Percentiles rank a stretch among this genome's conserved stretches.
Conservation (phyloP, 1,140 invertebrate species). For the Nasonia vitripennis region DNA sequence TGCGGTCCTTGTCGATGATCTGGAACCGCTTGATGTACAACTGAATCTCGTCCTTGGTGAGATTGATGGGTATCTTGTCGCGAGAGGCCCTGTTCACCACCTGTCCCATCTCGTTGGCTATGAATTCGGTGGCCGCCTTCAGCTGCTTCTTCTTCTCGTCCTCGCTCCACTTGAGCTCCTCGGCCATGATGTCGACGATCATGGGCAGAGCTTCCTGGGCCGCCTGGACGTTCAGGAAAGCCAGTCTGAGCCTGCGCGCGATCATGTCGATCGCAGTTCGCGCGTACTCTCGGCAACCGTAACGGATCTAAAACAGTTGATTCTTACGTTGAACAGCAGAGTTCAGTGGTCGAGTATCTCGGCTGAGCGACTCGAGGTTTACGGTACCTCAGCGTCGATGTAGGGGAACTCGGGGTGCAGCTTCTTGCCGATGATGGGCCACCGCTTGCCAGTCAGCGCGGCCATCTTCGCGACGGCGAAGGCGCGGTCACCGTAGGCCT, state of each 20-base stretch:
- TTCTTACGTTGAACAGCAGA: slow-evolving; percentile 1
- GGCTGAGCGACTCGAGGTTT: background rate
- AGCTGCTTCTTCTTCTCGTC: slow-evolving; percentile 88
- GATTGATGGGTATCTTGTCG: slow-evolving; percentile 93
- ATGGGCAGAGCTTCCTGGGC: slow-evolving; percentile 95
- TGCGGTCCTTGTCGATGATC: slow-evolving; percentile 94
- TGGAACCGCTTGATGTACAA: slow-evolving; percentile 96
- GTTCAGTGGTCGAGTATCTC: background rate
- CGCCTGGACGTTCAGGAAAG: slow-evolving; percentile 97
- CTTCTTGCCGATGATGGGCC: slow-evolving; percentile 97
- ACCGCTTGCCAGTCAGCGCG: slow-evolving; percentile 94
- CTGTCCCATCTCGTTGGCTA: slow-evolving; percentile 97
- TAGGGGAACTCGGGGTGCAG: slow-evolving; percentile 99
- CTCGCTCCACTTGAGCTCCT: slow-evolving; percentile 95
- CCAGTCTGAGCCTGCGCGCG: slow-evolving; percentile 91
- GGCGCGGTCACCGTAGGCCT: slow-evolving; percentile 98
- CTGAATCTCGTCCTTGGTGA: slow-evolving; percentile 96
- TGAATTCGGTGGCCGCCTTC: slow-evolving; percentile 87
- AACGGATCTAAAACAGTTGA: slow-evolving; percentile 79
- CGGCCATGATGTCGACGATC: slow-evolving; percentile 96
- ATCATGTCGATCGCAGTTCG: slow-evolving; percentile 97
- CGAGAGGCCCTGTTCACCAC: slow-evolving; percentile 91
- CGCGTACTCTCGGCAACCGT: slow-evolving; percentile 97
- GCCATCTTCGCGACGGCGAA: slow-evolving; percentile 98
- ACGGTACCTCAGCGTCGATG: slow-evolving; percentile 94